Base-by-base conservation (phyloP, 2,113 vertebrate genomes). In the Ia io region DNA sequence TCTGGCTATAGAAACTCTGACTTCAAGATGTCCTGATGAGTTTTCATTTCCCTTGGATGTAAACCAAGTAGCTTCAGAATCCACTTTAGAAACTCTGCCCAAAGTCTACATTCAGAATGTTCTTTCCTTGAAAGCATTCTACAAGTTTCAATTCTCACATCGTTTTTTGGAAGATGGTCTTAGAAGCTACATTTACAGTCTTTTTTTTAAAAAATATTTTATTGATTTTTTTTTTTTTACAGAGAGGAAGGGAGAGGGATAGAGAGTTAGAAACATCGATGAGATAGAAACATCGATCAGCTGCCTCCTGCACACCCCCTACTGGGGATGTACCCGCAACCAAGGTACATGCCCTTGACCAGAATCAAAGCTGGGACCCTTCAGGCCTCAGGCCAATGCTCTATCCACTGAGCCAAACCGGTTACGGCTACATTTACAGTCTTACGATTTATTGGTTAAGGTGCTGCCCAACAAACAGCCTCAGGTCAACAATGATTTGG, bases 101-200 rank as follows among this genome's bases (percentile, higher is more conserved):
- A 10, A 65, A 73, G 37, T 77, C 32, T 59, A 73, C n/a, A 61
- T 76, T 74, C 49, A 65, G 35, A 88, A 73, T 51, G 6, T 42
- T 86, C 67, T 82, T 89, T 85, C 56, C 63, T 37, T 76, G 32
- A 89, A 89, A 84, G 61, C 8, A 65, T 93, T 65, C 71, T 86
- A 30, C 18, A 67, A 87, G 6, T 63, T 84, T 92, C 51, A 69
- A 30, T 59, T 84, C 76, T 90, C 61, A 90, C 18, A 82, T 42
- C 47, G 47, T 73, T 92, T 76, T 47, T 61, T 76, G 56, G 63
- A 93, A 96, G 56, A 89, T 84, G 49, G 42, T 67, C 59, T 89
- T 84, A 28, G 42, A 94, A 79, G 74, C 3, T 88, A 9, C n/a
- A 65, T 87, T 70, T 76, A 94, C 5, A 79, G n/a, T 73, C 73